Percentiles rank a stretch among this genome's conserved stretches.
phyloP scores from a whole-genome alignment of 2,113 vertebrate species.

The Phoenicopterus ruber region DNA sequence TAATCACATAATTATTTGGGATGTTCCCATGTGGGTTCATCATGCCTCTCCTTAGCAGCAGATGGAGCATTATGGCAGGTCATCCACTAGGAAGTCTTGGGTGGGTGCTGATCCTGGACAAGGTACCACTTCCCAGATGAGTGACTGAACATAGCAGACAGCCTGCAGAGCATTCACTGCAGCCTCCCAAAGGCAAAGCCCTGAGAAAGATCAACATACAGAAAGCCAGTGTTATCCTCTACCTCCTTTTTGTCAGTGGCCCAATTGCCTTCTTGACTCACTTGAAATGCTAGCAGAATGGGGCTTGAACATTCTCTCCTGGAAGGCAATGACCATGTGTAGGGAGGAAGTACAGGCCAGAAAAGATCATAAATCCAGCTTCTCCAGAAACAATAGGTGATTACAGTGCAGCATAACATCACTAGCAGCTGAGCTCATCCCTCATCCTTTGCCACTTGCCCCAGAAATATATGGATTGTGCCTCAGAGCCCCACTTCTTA shows the following conservation, averaged over 20 bases:
- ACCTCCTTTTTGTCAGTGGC: not conserved
- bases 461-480: not conserved
- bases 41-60: not conserved
- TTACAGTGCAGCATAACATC: not conserved
- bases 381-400: accelerated
- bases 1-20: not conserved
- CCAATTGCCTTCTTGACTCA: not conserved
- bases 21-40: not conserved
- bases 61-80: not conserved
- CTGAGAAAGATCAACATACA: not conserved
- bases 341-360: not conserved
- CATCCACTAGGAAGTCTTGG: not conserved
- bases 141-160: not conserved
- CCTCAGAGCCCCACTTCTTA: not conserved
- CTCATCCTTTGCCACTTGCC: not conserved
- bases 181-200: not conserved
- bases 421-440: not conserved
- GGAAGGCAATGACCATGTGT: not conserved
- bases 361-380: not conserved
- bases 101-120: not conserved
- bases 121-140: accelerated
- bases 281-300: not conserved
- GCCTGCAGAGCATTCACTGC: not conserved
- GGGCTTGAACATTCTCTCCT: not conserved
- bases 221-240: not conserved